These are phyloP conservation scores for Drosophila quinaria DNA, from an alignment of 2,888 invertebrate species.

Conservation along the genomic window DNA sequence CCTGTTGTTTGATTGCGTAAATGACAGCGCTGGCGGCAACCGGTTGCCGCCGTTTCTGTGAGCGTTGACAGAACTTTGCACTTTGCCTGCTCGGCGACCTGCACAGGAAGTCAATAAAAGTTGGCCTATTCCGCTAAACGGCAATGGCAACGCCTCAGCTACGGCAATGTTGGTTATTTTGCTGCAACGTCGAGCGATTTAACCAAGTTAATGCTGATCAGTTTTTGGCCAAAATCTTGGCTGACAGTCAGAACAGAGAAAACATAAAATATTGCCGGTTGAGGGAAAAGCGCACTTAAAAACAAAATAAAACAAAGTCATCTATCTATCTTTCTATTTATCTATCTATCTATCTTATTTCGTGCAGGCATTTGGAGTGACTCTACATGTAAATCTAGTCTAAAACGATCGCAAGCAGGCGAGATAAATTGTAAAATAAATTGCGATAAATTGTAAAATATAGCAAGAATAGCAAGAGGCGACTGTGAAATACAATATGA, in stretches of 20 bases:
- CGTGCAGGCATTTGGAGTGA: no score
- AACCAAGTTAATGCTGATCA: constrained; percentile 41
- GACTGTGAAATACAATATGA: no score
- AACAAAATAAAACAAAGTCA: no score
- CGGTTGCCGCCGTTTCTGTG: constrained; percentile 16
- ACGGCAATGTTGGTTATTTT: constrained; percentile 3
- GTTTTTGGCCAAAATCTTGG: constrained; percentile 5
- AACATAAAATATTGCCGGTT: no score
- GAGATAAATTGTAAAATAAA: no score
- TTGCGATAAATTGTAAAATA: no score
- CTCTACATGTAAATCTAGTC: no score
- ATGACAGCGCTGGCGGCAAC: constrained; percentile 29
- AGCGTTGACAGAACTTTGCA: constrained; percentile 50
- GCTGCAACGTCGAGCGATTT: constrained; percentile 8
- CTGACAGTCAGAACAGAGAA: background rate
- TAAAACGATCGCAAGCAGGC: no score
- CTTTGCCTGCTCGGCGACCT: constrained; percentile 53
- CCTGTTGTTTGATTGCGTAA: constrained; percentile 64
- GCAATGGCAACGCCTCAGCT: background rate
- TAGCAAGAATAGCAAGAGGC: no score
- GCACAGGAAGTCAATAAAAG: constrained; percentile 79
- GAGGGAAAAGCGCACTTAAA: no score
- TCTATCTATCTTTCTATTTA: no score
- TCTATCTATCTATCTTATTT: no score
- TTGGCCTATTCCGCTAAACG: constrained; percentile 57